Evolutionary conservation across 1,140 invertebrate species (phyloP).

Genomic region (Varroa destructor): DNA sequence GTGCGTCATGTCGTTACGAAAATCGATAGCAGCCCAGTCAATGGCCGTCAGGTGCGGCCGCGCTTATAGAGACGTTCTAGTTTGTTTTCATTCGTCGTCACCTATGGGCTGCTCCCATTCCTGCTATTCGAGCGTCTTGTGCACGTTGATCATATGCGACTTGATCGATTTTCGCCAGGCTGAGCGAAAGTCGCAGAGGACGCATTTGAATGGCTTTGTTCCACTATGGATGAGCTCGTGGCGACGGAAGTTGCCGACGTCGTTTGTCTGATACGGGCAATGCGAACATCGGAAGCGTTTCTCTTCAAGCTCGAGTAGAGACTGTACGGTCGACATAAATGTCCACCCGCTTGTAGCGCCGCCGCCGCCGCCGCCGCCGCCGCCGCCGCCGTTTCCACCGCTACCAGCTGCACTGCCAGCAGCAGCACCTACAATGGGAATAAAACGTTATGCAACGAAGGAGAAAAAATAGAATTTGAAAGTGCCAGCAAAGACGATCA

Average conservation of each 20-base stretch:
- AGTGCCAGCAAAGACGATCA: too few species aligned
- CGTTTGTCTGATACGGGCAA: constrained; percentile 21
- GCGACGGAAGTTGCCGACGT: constrained; percentile 23
- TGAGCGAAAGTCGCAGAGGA: constrained; percentile 15
- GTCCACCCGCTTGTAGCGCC: background rate
- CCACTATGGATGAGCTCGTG: constrained; percentile 24
- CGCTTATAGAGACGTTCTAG: too few species aligned
- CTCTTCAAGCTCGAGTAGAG: constrained; percentile 25
- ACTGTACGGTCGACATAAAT: constrained; percentile 12
- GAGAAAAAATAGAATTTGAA: too few species aligned
- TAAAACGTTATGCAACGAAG: too few species aligned
- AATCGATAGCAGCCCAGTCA: too few species aligned
- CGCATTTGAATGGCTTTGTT: constrained; percentile 23
- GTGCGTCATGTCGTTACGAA: too few species aligned
- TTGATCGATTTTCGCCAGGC: constrained; percentile 26
- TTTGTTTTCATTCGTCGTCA: background rate
- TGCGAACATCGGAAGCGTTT: constrained; percentile 25
- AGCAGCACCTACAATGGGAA: too few species aligned
- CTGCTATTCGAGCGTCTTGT: constrained; percentile 18
- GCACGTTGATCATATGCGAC: constrained; percentile 26
- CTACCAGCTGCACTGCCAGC: too few species aligned
- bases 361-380: too few species aligned
- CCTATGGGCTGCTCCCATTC: background rate
- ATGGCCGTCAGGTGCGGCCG: too few species aligned
- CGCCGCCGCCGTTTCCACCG: too few species aligned